phyloP scores from a whole-genome alignment of 2,113 vertebrate species.

The Plecotus auritus region DNA sequence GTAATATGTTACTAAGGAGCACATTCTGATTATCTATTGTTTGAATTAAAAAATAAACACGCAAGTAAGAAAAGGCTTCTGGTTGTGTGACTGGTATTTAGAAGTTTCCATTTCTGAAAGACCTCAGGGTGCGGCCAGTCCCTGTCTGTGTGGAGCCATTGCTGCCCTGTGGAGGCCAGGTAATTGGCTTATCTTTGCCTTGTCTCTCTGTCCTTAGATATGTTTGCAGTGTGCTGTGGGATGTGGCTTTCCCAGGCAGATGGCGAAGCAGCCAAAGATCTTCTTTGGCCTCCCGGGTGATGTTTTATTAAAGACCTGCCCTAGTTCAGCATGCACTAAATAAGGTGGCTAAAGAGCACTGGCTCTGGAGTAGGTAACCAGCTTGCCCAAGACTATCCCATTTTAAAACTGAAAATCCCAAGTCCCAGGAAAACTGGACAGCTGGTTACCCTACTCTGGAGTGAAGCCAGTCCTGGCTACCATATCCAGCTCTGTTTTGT shows the following conservation, averaged over 20 bases:
- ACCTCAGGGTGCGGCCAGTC: not conserved
- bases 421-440: not conserved
- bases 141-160: not conserved
- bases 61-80: not conserved
- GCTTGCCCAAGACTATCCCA: not conserved
- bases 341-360: rapidly evolving
- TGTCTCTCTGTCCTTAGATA: not conserved
- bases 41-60: not conserved
- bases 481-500: rapidly evolving
- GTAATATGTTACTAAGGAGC: not conserved
- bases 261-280: not conserved
- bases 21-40: slow-evolving; percentile 25
- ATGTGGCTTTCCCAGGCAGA: not conserved
- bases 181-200: not conserved
- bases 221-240: not conserved
- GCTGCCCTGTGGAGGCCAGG: not conserved
- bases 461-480: not conserved
- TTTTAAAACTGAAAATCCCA: not conserved
- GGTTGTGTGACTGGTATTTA: not conserved
- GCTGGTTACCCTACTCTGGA: not conserved
- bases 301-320: not conserved
- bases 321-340: too few relatives aligned
- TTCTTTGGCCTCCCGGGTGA: not conserved
- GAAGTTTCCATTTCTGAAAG: not conserved
- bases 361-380: not conserved